Conservation (phyloP, 1,140 invertebrate genomes). For the Venturia canescens region DNA sequence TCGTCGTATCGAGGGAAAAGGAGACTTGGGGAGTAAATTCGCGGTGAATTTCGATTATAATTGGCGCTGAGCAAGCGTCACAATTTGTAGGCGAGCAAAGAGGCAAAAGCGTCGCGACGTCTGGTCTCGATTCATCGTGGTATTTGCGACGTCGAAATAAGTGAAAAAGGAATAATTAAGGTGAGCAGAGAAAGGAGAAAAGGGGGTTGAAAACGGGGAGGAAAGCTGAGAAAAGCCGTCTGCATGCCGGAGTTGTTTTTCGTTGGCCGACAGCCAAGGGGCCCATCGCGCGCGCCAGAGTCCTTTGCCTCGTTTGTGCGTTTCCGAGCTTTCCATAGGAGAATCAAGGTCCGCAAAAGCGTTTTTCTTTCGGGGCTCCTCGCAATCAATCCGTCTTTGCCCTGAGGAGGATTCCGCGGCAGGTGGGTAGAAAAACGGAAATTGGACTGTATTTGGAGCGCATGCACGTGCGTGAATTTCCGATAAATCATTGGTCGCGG, state of each 20-base stretch:
- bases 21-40: too few species aligned
- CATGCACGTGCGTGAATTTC: too few species aligned
- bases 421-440: not conserved
- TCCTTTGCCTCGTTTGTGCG: slow-evolving; percentile 16
- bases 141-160: not conserved
- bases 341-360: too few species aligned
- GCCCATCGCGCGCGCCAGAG: not conserved
- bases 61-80: not conserved
- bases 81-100: not conserved
- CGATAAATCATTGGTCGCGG: too few species aligned
- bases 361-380: too few species aligned
- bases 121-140: slow-evolving; percentile 2
- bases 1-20: too few species aligned
- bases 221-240: slow-evolving; percentile 47
- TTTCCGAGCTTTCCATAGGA: not conserved
- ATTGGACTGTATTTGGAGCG: not conserved
- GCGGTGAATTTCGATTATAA: not conserved
- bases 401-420: not conserved
- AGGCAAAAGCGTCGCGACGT: slow-evolving; percentile 10
- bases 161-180: not conserved
- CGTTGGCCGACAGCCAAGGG: slow-evolving; percentile 36
- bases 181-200: too few species aligned
- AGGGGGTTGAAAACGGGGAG: not conserved
- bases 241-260: slow-evolving; percentile 45
- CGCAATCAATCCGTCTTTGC: slow-evolving; percentile 17